phyloP scores from a whole-genome alignment of 2,888 invertebrate species.

The Cosmorhoe ocellata region DNA sequence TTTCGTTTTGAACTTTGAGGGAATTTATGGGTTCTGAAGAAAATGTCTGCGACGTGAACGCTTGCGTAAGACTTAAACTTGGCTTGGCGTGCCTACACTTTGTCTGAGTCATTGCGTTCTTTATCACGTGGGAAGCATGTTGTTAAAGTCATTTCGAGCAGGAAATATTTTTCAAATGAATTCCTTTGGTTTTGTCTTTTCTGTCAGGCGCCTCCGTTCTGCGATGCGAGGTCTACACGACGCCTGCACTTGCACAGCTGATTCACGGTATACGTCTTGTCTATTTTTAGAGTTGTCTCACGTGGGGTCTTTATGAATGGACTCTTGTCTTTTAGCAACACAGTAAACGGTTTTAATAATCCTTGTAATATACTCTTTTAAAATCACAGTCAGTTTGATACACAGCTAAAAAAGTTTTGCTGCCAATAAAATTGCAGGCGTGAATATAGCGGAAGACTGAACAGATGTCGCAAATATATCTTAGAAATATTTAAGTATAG shows the following conservation, averaged over 20 bases:
- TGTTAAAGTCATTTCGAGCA: conserved; percentile 6
- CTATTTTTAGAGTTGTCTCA: conserved; percentile 64
- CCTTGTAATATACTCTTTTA: no score
- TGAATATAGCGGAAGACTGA: no score
- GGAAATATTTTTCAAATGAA: not conserved
- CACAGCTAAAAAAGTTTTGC: no score
- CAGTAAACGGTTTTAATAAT: conserved; percentile 21
- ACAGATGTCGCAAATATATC: no score
- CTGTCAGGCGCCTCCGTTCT: conserved; percentile 11
- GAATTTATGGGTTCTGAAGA: conserved; percentile 23
- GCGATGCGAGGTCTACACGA: conserved; percentile 34
- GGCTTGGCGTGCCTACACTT: conserved; percentile 13
- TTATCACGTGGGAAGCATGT: conserved; percentile 28
- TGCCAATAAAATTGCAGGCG: no score
- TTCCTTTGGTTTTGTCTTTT: not conserved
- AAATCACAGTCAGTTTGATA: no score
- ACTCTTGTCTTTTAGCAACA: conserved; percentile 31
- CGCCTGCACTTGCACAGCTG: conserved; percentile 61
- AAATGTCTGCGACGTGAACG: conserved; percentile 24
- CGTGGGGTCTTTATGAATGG: conserved; percentile 48
- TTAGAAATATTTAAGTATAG: no score
- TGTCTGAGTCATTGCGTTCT: conserved; percentile 29
- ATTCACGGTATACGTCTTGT: conserved; percentile 56
- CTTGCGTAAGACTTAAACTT: conserved; percentile 26
- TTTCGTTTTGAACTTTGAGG: conserved; percentile 34